Conservation (phyloP, 1,140 invertebrate species). For the Macrocentrus cingulum region DNA sequence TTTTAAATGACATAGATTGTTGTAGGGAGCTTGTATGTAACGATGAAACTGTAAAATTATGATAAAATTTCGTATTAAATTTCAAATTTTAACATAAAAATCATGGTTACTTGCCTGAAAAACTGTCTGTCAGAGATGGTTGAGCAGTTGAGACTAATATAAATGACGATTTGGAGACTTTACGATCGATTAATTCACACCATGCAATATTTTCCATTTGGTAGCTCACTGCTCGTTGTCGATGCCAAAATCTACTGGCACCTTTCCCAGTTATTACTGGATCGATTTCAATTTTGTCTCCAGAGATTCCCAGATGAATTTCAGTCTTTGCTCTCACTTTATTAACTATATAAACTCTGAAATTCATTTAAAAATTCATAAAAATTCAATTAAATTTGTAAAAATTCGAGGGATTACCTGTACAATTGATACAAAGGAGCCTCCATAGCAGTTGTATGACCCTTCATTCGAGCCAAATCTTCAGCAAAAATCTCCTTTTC, state of each 20-base stretch:
- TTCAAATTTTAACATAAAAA: slow-evolving; percentile 1
- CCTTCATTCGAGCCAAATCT: slow-evolving; percentile 66
- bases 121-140: slow-evolving; percentile 42
- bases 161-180: slow-evolving; percentile 65
- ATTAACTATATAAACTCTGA: slow-evolving; percentile 73
- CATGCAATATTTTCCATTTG: slow-evolving; percentile 83
- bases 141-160: slow-evolving; percentile 64
- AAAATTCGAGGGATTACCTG: too few relatives aligned
- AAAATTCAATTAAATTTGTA: too few relatives aligned
- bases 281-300: slow-evolving; percentile 90
- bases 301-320: slow-evolving; percentile 83
- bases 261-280: slow-evolving; percentile 71
- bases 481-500: slow-evolving; percentile 50
- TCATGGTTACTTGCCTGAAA: slow-evolving; percentile 41
- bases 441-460: slow-evolving; percentile 74
- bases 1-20: slow-evolving; percentile 70
- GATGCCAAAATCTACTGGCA: slow-evolving; percentile 72
- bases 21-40: slow-evolving; percentile 52
- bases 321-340: slow-evolving; percentile 80
- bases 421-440: slow-evolving; percentile 84
- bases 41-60: slow-evolving; percentile 44
- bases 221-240: slow-evolving; percentile 72
- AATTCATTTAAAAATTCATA: slow-evolving; percentile 13
- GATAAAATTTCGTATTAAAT: slow-evolving; percentile 18
- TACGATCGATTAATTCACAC: slow-evolving; percentile 77